These are phyloP conservation scores for Aix galericulata DNA, from an alignment of 2,113 vertebrate genomes.

Conservation along the genomic window DNA sequence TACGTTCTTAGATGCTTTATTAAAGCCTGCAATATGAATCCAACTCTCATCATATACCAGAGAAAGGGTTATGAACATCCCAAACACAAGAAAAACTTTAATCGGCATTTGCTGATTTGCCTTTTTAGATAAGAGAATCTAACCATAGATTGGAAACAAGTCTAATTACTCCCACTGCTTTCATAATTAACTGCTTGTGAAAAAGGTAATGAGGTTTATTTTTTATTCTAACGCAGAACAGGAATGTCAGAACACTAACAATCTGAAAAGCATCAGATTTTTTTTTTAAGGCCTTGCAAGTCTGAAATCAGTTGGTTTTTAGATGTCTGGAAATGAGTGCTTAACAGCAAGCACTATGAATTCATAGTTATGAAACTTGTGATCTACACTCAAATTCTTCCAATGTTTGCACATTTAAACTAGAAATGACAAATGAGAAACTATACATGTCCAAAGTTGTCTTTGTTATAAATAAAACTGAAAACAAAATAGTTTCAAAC, in stretches of 20 bases:
- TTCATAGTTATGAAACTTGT: no score
- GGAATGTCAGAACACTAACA: not conserved
- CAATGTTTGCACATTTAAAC: not conserved
- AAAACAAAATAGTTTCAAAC: not conserved
- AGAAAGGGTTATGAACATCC: not conserved
- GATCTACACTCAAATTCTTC: no score
- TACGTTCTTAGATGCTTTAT: not conserved
- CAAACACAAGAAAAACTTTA: not conserved
- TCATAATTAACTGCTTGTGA: constrained; percentile 43
- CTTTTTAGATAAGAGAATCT: constrained; percentile 16
- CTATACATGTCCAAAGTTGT: not conserved
- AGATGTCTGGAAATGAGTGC: no score
- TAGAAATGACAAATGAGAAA: not conserved
- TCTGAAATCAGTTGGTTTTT: no score
- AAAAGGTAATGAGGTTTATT: constrained; percentile 36
- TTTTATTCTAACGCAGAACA: not conserved
- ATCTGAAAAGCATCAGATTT: not conserved
- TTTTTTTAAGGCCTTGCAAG: no score
- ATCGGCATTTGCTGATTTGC: constrained; percentile 3
- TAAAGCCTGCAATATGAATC: not conserved
- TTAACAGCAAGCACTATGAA: no score
- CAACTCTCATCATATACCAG: not conserved
- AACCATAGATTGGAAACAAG: constrained; percentile 24
- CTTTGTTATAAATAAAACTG: not conserved
- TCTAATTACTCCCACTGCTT: constrained; percentile 15